Percentiles rank a stretch among this genome's conserved stretches.
These are phyloP conservation scores for Amphibalanus amphitrite DNA, from an alignment of 1,140 invertebrate genomes.

Conservation along the genomic window DNA sequence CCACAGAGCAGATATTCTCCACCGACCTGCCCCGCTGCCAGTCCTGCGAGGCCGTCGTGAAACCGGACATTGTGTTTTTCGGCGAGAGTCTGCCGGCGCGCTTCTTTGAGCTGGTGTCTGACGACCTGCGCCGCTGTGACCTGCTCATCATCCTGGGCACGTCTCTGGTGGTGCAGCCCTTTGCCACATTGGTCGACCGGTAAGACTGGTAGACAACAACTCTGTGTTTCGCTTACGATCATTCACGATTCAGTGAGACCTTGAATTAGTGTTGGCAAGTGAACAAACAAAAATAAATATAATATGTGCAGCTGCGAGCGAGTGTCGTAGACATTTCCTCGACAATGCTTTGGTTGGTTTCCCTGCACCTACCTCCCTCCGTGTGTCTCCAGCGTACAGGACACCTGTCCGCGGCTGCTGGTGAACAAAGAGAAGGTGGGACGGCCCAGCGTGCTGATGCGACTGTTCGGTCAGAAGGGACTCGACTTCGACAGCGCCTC, in stretches of 20 bases:
- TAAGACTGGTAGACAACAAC: slow-evolving; percentile 24
- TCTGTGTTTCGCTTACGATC: not conserved
- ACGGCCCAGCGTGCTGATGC: slow-evolving; percentile 31
- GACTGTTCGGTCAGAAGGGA: slow-evolving; percentile 33
- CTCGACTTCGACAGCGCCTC: not conserved
- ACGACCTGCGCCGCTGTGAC: slow-evolving; percentile 75
- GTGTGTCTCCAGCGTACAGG: slow-evolving; percentile 38
- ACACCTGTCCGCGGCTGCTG: slow-evolving; percentile 54
- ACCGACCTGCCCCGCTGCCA: slow-evolving; percentile 49
- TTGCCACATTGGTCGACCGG: slow-evolving; percentile 72
- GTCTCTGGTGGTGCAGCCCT: slow-evolving; percentile 83
- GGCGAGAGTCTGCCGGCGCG: slow-evolving; percentile 65
- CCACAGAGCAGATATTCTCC: not conserved
- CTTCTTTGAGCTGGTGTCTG: slow-evolving; percentile 43
- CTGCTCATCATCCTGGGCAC: slow-evolving; percentile 89
- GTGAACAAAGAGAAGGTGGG: slow-evolving; percentile 68
- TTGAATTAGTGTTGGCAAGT: not conserved
- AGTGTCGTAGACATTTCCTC: not conserved
- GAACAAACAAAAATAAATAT: not conserved
- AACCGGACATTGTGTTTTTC: slow-evolving; percentile 90
- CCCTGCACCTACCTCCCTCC: not conserved
- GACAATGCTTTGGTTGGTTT: no score
- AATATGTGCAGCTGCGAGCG: not conserved
- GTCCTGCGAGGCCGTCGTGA: slow-evolving; percentile 54
- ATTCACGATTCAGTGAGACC: slow-evolving; percentile 4